phyloP scores from a whole-genome alignment of 2,888 invertebrate species.

The Phaedon cochleariae region DNA sequence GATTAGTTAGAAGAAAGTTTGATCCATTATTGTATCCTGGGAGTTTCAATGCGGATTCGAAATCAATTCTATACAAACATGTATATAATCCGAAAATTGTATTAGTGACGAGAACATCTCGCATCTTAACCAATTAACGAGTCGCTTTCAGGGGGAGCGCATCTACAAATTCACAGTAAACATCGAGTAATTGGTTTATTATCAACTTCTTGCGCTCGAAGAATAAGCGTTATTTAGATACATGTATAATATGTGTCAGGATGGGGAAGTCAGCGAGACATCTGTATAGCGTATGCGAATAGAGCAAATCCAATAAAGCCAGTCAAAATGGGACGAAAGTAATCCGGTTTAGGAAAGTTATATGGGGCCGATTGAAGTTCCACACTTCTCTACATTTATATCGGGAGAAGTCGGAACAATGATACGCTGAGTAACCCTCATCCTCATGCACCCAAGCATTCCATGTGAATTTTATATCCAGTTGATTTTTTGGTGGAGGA shows the following conservation, averaged over 20 bases:
- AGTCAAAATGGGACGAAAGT: slow-evolving; percentile 45
- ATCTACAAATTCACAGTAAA: background rate
- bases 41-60: background rate
- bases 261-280: slow-evolving; percentile 32
- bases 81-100: background rate
- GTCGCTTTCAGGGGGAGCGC: background rate
- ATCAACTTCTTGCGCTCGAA: background rate
- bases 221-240: slow-evolving; percentile 10
- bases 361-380: slow-evolving; percentile 2
- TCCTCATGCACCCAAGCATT: too few relatives aligned
- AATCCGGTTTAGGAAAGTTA: slow-evolving; percentile 36
- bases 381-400: background rate
- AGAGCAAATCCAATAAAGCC: slow-evolving; percentile 46
- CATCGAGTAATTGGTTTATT: background rate
- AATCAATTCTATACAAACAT: background rate
- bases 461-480: too few relatives aligned
- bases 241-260: background rate
- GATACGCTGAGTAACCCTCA: too few relatives aligned
- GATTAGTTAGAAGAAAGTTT: background rate
- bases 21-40: too few relatives aligned
- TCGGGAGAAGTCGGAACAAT: background rate
- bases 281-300: slow-evolving; percentile 44
- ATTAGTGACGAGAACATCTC: background rate
- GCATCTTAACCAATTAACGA: background rate
- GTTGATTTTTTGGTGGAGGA: too few relatives aligned